phyloP scores from a whole-genome alignment of 2,113 vertebrate genomes.

The Pan troglodytes region DNA sequence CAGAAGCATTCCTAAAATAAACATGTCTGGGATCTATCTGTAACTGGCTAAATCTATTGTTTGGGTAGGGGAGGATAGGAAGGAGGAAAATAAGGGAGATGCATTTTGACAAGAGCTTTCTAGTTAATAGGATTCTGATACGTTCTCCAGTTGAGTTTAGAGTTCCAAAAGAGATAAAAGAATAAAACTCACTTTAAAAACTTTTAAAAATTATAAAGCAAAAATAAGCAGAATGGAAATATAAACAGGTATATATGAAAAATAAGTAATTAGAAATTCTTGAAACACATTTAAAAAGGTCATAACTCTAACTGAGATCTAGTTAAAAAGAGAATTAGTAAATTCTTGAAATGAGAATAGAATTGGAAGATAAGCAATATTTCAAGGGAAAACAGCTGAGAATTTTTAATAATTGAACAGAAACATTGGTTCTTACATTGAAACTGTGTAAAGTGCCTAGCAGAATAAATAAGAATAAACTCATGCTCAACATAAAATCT shows the following conservation, averaged over 20 bases:
- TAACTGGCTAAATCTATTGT: not conserved
- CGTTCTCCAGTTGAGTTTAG: not conserved
- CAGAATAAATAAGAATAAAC: not conserved
- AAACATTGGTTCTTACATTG: not conserved
- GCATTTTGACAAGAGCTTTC: not conserved
- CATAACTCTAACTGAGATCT: not conserved
- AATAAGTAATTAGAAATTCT: not conserved
- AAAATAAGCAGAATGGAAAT: not conserved
- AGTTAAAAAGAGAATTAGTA: not conserved
- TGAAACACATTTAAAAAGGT: not conserved
- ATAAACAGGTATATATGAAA: not conserved
- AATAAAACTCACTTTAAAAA: not conserved
- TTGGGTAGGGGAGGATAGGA: not conserved
- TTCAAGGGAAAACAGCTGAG: not conserved
- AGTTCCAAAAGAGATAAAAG: not conserved
- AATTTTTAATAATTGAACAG: not conserved
- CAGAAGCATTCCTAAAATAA: not conserved
- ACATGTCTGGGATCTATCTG: not conserved
- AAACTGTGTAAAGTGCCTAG: not conserved
- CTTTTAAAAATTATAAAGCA: not conserved
- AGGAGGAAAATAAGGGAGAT: not conserved
- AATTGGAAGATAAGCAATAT: not conserved
- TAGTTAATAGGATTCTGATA: not conserved
- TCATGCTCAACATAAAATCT: not conserved
- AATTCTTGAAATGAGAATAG: not conserved